These are phyloP conservation scores for Dorcus hopei DNA, from an alignment of 2,888 invertebrate species.

Conservation along the genomic window DNA sequence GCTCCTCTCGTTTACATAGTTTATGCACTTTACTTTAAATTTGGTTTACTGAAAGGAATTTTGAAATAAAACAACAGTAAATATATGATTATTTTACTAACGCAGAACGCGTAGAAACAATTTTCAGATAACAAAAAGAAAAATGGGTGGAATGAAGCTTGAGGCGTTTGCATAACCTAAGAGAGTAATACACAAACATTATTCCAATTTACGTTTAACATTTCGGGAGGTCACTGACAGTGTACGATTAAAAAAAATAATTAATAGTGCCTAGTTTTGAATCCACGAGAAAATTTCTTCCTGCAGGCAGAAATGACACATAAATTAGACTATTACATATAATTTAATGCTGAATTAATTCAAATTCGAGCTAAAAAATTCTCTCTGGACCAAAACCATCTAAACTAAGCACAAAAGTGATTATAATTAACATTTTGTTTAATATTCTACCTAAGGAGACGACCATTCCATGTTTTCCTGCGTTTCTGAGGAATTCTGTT, in stretches of 20 bases:
- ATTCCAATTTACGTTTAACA: constrained; percentile 2
- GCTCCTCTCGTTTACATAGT: too few species aligned
- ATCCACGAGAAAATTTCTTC: not conserved
- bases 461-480: constrained; percentile 29
- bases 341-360: constrained; percentile 8
- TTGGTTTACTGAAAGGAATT: too few species aligned
- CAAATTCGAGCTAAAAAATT: constrained; percentile 11
- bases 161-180: constrained; percentile 11
- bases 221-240: not conserved
- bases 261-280: constrained; percentile 1
- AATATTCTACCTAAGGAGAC: constrained; percentile 13
- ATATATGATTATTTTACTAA: not conserved
- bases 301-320: not conserved
- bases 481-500: constrained; percentile 24
- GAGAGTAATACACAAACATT: constrained; percentile 4
- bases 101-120: constrained; percentile 10
- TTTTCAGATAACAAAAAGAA: constrained; percentile 12
- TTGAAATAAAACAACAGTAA: too few species aligned
- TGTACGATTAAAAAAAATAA: not conserved
- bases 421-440: constrained; percentile 10
- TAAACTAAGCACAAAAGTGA: constrained; percentile 17
- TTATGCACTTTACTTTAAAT: too few species aligned
- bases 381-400: constrained; percentile 14
- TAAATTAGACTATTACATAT: not conserved
- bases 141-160: constrained; percentile 20